Base-by-base conservation (phyloP, 1,140 invertebrate genomes). In the Polypedilum vanderplanki region DNA sequence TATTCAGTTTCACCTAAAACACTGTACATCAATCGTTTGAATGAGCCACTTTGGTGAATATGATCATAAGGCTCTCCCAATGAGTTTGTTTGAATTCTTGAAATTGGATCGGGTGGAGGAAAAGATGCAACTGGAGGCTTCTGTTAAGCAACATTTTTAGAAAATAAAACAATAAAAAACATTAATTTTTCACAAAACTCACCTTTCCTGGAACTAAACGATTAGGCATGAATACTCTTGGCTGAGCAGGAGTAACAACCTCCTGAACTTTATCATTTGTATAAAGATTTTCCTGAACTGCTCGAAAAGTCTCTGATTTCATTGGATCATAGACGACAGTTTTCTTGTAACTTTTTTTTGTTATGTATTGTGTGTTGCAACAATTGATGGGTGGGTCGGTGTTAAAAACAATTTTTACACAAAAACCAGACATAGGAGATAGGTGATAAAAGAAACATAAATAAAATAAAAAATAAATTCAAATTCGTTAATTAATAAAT, bases 11-110 rank as follows among this genome's bases (percentile, higher is more conserved):
- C 89, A 76, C 90, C 91, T 79, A 94, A 85, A 76, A 95, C 92
- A 84, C 92, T 90, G 85, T 91, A 90, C 94, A 96, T 96, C 79
- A 96, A 88, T 80, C 93, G 90, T 83, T 93, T 94, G 87, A 96
- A 96, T 76, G 92, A 93, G 82, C 91, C 90, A 81, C 93, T 95
- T 82, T 96, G 94, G 79, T 94, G 93, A 80, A 96, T 96, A 78
- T 88, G 89, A 79, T 94, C 92, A 79, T 89, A 88, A 74, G 88
- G 78, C 75, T 81, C 80, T 80, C 81, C 81, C 82, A 76, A 17
- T 20, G 64, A 20, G 33, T 76, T 75, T n/a, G 73, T 70, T 46
- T 41, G 24, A 18, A 17, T 73, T 41, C n/a, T 73, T 20, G 17
- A n/a, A 33, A 74, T 65, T 74, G 70, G 70, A 74, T 75, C 41